Base-by-base conservation (phyloP, 2,113 vertebrate genomes). In the Rhea pennata region DNA sequence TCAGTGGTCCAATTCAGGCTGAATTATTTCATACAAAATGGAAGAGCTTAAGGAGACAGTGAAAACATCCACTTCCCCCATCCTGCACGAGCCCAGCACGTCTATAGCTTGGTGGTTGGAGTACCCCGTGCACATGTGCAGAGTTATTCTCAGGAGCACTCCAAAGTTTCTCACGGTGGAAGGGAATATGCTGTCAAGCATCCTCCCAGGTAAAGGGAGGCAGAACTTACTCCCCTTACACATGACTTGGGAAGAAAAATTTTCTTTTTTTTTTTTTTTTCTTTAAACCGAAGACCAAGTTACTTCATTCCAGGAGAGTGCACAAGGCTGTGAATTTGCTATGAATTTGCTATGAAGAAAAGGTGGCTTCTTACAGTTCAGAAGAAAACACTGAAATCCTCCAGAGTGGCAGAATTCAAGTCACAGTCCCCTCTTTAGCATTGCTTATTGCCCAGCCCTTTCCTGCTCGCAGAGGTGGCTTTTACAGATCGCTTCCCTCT, bases 1-100 rank as follows among this genome's bases (percentile, higher is more conserved):
- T 92, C 93, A 44, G 31, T 79, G 84, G 94, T 91, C 89, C 77
- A 89, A 79, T 96, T 94, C 91, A 58, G 24, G 21, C 62, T 73
- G 78, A 95, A 90, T 85, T 94, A 94, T 85, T 76, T 87, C 77
- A 79, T 58, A 48, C 53, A 83, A 89, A 92, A 44, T 72, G 62
- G 48, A 89, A 56, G 26, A 82, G 48, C 62, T 79, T 89, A 33
- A 87, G 66, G 48, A 82, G 19, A 39, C 31, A 62, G 48, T 19
- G 53, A 19, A 79, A 92, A 75, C 58, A 69, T 82, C 84, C 71
- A n/a, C 62, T 93, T 78, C n/a, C 22, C 33, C 48, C 54, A 1
- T 29, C 21, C 8, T 6, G 27, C 20, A 8, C 19, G 48, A 70
- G 69, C 23, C 78, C 81, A 54, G 6, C 19, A 50, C 66, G 89